Conservation (phyloP, 2,797 vertebrate species). For the Carcharodon carcharias region DNA sequence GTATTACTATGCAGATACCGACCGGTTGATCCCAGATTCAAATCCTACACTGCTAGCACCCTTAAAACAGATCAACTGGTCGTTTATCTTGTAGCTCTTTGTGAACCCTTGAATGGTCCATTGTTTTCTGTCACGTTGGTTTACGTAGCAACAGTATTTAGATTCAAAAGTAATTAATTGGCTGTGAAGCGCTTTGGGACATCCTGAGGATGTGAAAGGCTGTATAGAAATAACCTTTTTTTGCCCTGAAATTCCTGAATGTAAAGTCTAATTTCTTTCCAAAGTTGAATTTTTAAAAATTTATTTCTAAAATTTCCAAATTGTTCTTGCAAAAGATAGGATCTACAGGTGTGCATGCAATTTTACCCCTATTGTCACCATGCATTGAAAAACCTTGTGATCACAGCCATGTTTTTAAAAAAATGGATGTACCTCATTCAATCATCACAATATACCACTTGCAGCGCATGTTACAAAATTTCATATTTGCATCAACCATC, state of each 20-base stretch:
- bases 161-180: neutral
- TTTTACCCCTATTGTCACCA: neutral
- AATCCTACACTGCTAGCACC: too few relatives aligned
- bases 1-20: too few relatives aligned
- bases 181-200: neutral
- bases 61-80: too few relatives aligned
- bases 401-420: neutral
- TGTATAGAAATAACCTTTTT: neutral
- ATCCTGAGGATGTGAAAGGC: neutral
- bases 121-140: neutral
- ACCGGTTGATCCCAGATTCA: too few relatives aligned
- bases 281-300: neutral
- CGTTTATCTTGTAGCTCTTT: too few relatives aligned
- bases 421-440: neutral
- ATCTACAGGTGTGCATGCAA: neutral
- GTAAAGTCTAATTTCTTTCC: neutral
- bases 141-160: neutral
- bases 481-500: neutral
- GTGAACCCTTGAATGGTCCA: too few relatives aligned
- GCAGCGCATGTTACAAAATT: neutral
- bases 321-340: neutral
- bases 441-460: neutral
- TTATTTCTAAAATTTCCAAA: neutral
- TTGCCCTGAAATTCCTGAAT: neutral
- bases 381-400: neutral